Evolutionary conservation across 2,888 invertebrate genomes (phyloP).

Genomic region (Pachliopta kotzebuea): DNA sequence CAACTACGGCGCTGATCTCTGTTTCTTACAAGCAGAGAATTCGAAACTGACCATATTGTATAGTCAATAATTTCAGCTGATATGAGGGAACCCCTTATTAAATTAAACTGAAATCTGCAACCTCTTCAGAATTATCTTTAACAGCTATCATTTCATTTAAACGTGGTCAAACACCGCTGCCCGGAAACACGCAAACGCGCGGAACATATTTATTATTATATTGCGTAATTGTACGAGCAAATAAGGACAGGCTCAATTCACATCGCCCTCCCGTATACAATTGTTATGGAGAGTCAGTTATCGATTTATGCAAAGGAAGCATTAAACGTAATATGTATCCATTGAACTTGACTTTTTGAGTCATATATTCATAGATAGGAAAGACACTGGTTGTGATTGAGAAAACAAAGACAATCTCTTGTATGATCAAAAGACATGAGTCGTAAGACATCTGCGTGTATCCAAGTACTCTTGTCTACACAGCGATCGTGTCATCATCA

Average conservation of each 20-base stretch:
- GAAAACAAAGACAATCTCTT: neutral
- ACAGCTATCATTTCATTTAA: constrained; percentile 15
- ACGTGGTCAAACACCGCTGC: constrained; percentile 25
- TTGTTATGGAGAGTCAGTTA: constrained; percentile 5
- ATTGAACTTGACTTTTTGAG: neutral
- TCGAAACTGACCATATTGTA: no score
- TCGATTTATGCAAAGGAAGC: neutral
- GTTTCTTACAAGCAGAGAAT: no score
- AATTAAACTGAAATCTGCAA: no score
- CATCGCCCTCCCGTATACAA: constrained; percentile 4
- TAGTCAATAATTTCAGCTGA: no score
- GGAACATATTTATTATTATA: constrained; percentile 27
- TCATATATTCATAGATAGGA: neutral
- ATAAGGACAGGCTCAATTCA: constrained; percentile 9
- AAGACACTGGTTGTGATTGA: neutral
- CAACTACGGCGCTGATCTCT: no score
- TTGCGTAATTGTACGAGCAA: constrained; percentile 24
- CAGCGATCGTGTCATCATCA: no score
- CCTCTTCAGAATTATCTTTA: neutral
- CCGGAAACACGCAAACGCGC: constrained; percentile 26
- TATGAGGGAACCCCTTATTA: no score
- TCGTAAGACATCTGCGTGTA: no score
- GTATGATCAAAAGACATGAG: no score
- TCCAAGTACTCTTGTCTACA: no score
- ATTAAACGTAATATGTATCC: neutral